Percentiles rank a stretch among this genome's conserved stretches.
These are phyloP conservation scores for Hemistola chrysoprasaria DNA, from an alignment of 2,888 invertebrate species.

Conservation along the genomic window DNA sequence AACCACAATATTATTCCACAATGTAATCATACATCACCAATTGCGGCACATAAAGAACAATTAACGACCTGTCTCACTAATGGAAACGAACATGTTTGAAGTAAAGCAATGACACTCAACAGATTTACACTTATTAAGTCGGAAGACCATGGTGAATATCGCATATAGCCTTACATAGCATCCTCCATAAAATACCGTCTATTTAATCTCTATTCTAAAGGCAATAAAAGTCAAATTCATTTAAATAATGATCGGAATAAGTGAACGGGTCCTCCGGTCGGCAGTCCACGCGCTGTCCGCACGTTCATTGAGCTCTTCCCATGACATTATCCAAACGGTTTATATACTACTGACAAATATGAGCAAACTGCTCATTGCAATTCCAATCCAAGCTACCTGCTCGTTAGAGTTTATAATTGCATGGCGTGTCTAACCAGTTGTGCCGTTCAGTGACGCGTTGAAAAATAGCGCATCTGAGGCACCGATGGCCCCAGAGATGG, in stretches of 20 bases:
- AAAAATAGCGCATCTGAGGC: constrained; percentile 77
- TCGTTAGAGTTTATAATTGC: constrained; percentile 20
- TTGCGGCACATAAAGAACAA: constrained; percentile 30
- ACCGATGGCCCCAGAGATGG: constrained; percentile 81
- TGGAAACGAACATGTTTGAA: constrained; percentile 42
- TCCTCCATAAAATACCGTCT: constrained; percentile 31
- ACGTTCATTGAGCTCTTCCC: constrained; percentile 81
- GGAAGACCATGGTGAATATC: constrained; percentile 45
- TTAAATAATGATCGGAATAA: constrained; percentile 44
- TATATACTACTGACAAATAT: constrained; percentile 41
- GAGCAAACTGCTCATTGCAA: constrained; percentile 15
- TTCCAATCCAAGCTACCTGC: constrained; percentile 7
- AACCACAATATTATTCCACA: constrained; percentile 19
- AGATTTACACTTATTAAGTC: constrained; percentile 64
- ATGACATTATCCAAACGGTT: constrained; percentile 73
- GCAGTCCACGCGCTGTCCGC: constrained; percentile 79
- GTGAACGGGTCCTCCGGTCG: constrained; percentile 62
- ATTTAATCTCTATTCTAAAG: constrained; percentile 35
- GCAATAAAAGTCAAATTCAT: constrained; percentile 46
- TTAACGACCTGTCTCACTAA: constrained; percentile 35
- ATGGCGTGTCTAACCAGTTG: constrained; percentile 21
- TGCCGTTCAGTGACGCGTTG: constrained; percentile 33
- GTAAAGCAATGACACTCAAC: constrained; percentile 46
- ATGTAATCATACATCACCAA: constrained; percentile 27
- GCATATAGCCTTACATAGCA: constrained; percentile 35